Conservation (phyloP, 2,797 vertebrate genomes). For the Catharus ustulatus region DNA sequence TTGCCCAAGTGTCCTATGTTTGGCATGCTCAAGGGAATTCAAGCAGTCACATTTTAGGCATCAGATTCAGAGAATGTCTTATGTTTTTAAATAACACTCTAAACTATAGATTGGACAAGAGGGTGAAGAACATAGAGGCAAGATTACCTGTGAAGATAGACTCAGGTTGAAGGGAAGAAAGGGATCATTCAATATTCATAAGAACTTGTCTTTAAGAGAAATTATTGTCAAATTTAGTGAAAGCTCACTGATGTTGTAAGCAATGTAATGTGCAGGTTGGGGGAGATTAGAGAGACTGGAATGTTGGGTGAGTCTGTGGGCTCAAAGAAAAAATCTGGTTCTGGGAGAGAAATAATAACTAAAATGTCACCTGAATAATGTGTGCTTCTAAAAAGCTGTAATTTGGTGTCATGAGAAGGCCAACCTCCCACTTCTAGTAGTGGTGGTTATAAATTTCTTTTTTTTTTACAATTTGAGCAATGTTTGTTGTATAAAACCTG, state of each 20-base stretch:
- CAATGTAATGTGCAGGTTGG: background rate
- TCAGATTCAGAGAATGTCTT: constrained; percentile 25
- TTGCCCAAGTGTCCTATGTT: constrained; percentile 54
- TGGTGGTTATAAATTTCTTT: background rate
- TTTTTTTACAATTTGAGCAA: background rate
- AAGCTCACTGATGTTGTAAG: background rate
- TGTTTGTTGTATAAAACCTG: background rate
- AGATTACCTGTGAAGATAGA: background rate
- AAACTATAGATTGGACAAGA: background rate
- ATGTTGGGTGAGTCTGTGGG: background rate
- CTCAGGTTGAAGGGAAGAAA: background rate
- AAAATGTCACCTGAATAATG: background rate
- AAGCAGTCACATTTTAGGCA: background rate
- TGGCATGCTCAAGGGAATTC: constrained; percentile 47
- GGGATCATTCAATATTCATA: background rate
- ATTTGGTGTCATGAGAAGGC: background rate
- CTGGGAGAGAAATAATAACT: background rate
- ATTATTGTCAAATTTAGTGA: background rate
- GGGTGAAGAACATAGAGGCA: background rate
- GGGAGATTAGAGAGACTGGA: background rate
- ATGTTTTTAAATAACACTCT: background rate
- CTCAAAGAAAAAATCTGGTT: background rate
- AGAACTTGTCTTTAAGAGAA: background rate
- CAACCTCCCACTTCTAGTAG: background rate
- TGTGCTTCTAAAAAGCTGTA: background rate